phyloP scores from a whole-genome alignment of 2,888 invertebrate genomes.

The Drosophila pseudotakahashii region DNA sequence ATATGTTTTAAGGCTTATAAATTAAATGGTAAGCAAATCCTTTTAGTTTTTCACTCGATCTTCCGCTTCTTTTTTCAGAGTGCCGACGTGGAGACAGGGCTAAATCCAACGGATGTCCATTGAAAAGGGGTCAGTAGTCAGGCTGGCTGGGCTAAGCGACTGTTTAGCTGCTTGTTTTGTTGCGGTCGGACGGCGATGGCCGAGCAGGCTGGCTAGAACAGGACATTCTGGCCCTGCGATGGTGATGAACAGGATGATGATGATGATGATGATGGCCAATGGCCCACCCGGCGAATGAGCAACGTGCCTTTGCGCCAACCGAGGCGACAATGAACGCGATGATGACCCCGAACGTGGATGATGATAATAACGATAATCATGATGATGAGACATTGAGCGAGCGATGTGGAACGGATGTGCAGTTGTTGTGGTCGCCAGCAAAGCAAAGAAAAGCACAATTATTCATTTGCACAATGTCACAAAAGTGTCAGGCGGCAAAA shows the following conservation, averaged over 20 bases:
- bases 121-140: constrained; percentile 78
- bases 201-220: constrained; percentile 25
- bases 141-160: constrained; percentile 72
- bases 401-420: constrained; percentile 79
- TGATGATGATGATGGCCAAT: constrained; percentile 31
- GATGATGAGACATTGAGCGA: constrained; percentile 70
- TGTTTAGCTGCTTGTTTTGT: constrained; percentile 80
- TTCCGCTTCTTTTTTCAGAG: constrained; percentile 5
- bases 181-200: constrained; percentile 58
- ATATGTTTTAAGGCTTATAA: neutral
- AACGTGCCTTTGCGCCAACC: constrained; percentile 62
- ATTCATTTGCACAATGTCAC: constrained; percentile 82
- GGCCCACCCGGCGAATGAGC: constrained; percentile 41
- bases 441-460: constrained; percentile 82
- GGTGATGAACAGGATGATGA: constrained; percentile 21
- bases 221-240: constrained; percentile 40
- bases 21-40: neutral
- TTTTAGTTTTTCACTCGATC: too few species aligned
- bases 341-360: constrained; percentile 54
- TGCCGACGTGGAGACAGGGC: constrained; percentile 35
- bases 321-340: constrained; percentile 45
- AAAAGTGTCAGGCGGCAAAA: constrained; percentile 81
- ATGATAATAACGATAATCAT: constrained; percentile 20
- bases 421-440: constrained; percentile 73
- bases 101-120: constrained; percentile 71